Evolutionary conservation across 2,113 vertebrate species (phyloP), one percentile per base, ranked within the genome.

Genomic region (Poeciliopsis turrubarensis): DNA sequence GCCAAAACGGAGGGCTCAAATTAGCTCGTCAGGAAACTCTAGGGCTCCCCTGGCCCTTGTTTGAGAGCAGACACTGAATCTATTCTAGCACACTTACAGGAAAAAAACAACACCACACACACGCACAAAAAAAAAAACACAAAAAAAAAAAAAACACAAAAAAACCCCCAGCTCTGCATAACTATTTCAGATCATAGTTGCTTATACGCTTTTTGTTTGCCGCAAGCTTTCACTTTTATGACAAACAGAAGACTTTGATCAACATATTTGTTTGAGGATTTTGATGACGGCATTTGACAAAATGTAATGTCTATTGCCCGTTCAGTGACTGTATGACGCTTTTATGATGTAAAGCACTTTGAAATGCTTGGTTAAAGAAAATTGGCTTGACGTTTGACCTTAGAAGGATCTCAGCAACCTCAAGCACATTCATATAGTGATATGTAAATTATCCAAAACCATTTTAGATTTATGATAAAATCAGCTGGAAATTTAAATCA

Each of bases 21-120:
- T 88, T 54, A 83, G 82, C 74, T 83, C 31, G 73, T 75, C 68
- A 65, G 78, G 85, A 70, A 83, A 85, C 67, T 80, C 65, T 79
- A 69, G 66, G 82, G 72, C 76, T 71, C 68, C 72, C 47, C 77
- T 62, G 60, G 60, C 64, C 44, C 57, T 72, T 64, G 61, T 61
- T 74, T 54, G 73, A 68, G 22, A 65, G 72, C 70, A 69, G 51
- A 63, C 5, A 39, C 31, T 77, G 67, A 79, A 83, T 75, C 65
- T 81, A 51, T 76, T 67, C 72, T 69, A 64, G 73, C 30, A 10
- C 30, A n/a, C 51, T 72, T 15, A 32, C 69, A 74, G 41, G 61
- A 34, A 34, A 34, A 34, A 34, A 34, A 34, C 31, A 34, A 1
- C 32, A 8, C 32, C 32, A 34, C 32, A 32, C 5, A 32, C 32